Evolutionary conservation across 2,113 vertebrate genomes (phyloP).

Genomic region (Rhagologus leucostigma): DNA sequence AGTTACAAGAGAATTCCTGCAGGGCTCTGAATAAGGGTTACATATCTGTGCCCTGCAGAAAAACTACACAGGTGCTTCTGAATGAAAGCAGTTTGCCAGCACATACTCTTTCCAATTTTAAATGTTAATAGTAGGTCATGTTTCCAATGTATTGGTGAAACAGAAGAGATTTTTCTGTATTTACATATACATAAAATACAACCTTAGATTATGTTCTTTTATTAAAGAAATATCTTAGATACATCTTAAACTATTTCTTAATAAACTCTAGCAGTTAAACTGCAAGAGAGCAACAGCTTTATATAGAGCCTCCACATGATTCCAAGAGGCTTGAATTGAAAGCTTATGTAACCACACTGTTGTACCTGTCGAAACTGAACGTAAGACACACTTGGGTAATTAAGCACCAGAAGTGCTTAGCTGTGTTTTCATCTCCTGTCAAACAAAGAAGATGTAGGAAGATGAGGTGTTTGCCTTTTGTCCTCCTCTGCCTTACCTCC

Average conservation of each 20-base stretch:
- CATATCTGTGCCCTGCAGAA: neutral
- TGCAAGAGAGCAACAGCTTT: neutral
- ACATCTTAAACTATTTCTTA: neutral
- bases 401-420: neutral
- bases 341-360: neutral
- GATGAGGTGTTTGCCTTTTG: neutral
- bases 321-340: neutral
- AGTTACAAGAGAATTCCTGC: neutral
- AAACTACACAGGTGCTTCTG: neutral
- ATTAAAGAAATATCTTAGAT: neutral
- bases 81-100: neutral
- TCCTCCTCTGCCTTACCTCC: slow-evolving; percentile 79
- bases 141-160: neutral
- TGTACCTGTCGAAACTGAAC: neutral
- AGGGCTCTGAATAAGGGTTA: neutral
- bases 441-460: neutral
- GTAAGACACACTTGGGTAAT: neutral
- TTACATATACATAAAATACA: neutral
- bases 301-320: neutral
- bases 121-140: neutral
- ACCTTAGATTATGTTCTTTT: neutral
- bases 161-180: neutral
- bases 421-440: neutral
- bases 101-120: neutral
- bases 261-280: neutral